Evolutionary conservation across 2,888 invertebrate species (phyloP), one percentile per base, ranked within the genome.

Genomic region (Stegophylla sp.): DNA sequence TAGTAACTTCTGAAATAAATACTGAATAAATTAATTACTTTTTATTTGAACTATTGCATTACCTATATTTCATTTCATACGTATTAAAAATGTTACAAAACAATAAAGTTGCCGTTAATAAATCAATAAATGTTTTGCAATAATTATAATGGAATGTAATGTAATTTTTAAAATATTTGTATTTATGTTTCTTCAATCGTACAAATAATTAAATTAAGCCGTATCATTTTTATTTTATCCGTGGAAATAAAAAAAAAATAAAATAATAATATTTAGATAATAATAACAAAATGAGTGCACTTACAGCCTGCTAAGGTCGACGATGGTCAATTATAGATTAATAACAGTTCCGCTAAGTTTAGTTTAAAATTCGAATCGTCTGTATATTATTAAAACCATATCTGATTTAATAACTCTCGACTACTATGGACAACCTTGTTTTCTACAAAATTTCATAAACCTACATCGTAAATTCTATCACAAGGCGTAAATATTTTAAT

Each of bases 291-390:
- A 76, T 76, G 23, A 66, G 45, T 63, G n/a, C 64, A 56, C 17
- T 12, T 56, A 79, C 34, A 61, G 17, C n/a, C n/a, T n/a, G n/a
- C 13, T 71, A 71, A 79, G 79, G 79, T 71, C 79, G n/a, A 79
- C 28, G 63, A 71, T 51, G 71, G 79, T 71, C 79, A 79, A 79
- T 79, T 79, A 79, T 71, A 79, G 79, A 79, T 79, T 79, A 79
- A 79, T 71, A 71, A 79, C 79, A 79, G 79, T 79, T 79, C 67
- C 69, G 71, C 69, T 48, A 61, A 79, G 69, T 79, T 79, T 71
- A 41, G 26, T 71, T 34, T 43, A 61, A 71, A 79, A 79, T 69
- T 51, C 15, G 15, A 79, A 79, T 79, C 79, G 71, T 79, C 71
- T 67, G 15, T 41, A 34, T 59, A 28, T 26, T 76, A 41, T 48